Evolutionary conservation across 2,113 vertebrate genomes (phyloP).

Genomic region (Vidua chalybeata): DNA sequence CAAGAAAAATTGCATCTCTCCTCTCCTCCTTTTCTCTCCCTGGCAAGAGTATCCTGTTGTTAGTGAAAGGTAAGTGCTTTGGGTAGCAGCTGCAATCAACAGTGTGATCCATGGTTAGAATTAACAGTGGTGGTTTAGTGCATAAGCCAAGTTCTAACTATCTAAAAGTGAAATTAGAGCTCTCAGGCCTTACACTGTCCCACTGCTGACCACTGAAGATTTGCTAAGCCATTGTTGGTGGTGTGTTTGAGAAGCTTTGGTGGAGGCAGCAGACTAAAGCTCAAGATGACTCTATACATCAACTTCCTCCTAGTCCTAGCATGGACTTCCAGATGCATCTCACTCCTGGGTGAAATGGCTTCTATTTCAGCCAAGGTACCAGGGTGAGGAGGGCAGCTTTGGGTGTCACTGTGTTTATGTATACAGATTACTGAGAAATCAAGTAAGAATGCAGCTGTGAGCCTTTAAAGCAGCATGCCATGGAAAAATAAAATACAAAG

Average conservation of each 20-base stretch:
- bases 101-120: not conserved
- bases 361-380: not conserved
- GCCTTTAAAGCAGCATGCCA: not conserved
- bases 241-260: not conserved
- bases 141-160: not conserved
- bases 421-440: not conserved
- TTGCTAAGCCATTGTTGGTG: not conserved
- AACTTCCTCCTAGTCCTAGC: not conserved
- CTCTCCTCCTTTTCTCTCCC: not conserved
- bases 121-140: not conserved
- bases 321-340: not conserved
- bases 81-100: not conserved
- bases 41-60: not conserved
- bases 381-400: not conserved
- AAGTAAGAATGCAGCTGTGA: not conserved
- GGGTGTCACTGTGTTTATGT: not conserved
- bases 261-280: not conserved
- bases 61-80: not conserved
- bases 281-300: not conserved
- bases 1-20: not conserved
- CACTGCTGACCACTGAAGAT: not conserved
- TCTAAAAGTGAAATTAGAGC: not conserved
- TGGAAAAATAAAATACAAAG: not conserved
- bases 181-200: not conserved
- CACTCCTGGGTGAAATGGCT: not conserved